A percentile compares a stretch with the other conserved stretches of the same genome.
These are phyloP conservation scores for Ficedula albicollis DNA, from an alignment of 2,797 vertebrate genomes.

Conservation along the genomic window DNA sequence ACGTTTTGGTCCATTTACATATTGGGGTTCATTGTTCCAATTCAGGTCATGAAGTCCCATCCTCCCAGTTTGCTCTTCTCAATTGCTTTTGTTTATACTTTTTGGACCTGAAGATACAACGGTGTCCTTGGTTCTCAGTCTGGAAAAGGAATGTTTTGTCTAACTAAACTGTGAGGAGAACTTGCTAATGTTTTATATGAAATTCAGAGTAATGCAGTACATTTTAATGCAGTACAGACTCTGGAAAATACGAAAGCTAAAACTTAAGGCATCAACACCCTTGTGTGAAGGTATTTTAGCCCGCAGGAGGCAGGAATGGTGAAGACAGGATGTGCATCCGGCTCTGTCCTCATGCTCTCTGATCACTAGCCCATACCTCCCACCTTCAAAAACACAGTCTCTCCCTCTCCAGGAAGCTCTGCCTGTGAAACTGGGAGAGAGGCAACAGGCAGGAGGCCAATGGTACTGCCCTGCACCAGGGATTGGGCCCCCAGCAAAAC, in stretches of 20 bases:
- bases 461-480: rapidly evolving
- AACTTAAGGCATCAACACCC: neutral
- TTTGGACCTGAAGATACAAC: neutral
- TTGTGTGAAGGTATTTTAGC: neutral
- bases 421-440: neutral
- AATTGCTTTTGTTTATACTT: neutral
- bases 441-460: neutral
- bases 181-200: neutral
- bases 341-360: neutral
- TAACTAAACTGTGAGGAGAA: neutral
- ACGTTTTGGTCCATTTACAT: neutral
- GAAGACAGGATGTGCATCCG: neutral
- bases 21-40: neutral
- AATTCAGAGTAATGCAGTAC: neutral
- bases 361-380: neutral
- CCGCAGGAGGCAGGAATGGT: neutral
- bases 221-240: neutral
- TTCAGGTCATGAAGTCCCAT: neutral
- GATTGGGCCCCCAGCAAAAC: neutral
- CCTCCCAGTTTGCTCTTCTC: neutral
- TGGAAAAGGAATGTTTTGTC: neutral
- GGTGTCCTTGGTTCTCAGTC: neutral
- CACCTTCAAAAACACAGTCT: rapidly evolving
- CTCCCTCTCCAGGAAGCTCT: neutral
- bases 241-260: neutral